Evolutionary conservation across 2,888 invertebrate genomes (phyloP).

Genomic region (Unio delphinus): DNA sequence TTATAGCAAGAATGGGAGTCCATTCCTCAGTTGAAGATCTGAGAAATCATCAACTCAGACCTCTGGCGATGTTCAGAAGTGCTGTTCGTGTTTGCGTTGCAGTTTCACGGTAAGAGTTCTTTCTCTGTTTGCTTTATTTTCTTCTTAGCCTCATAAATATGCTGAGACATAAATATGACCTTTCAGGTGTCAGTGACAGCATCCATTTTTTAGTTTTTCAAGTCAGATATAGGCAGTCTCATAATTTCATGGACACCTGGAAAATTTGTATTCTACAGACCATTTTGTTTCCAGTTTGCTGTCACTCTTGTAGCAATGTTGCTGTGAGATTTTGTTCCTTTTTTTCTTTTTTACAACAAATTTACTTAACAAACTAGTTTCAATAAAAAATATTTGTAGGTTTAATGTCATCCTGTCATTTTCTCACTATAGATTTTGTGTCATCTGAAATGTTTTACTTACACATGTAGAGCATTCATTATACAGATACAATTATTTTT

Average conservation of each 20-base stretch:
- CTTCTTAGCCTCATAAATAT: background rate
- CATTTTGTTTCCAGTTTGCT: background rate
- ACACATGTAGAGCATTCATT: too few relatives aligned
- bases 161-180: background rate
- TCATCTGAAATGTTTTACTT: too few relatives aligned
- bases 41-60: slow-evolving; percentile 19
- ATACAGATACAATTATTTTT: too few relatives aligned
- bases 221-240: background rate
- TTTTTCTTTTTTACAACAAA: too few relatives aligned
- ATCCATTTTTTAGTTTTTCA: background rate
- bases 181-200: background rate
- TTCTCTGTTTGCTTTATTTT: background rate
- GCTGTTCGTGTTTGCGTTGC: slow-evolving; percentile 61
- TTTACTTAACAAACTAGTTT: too few relatives aligned
- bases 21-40: background rate
- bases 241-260: background rate
- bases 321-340: too few relatives aligned
- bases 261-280: too few relatives aligned
- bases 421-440: too few relatives aligned
- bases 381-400: too few relatives aligned
- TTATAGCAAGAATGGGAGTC: slow-evolving; percentile 71
- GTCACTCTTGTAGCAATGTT: background rate
- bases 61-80: slow-evolving; percentile 56
- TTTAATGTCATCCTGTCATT: too few relatives aligned
- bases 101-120: slow-evolving; percentile 45